These are phyloP conservation scores for Calameuta filiformis DNA, from an alignment of 2,888 invertebrate species.

Conservation along the genomic window DNA sequence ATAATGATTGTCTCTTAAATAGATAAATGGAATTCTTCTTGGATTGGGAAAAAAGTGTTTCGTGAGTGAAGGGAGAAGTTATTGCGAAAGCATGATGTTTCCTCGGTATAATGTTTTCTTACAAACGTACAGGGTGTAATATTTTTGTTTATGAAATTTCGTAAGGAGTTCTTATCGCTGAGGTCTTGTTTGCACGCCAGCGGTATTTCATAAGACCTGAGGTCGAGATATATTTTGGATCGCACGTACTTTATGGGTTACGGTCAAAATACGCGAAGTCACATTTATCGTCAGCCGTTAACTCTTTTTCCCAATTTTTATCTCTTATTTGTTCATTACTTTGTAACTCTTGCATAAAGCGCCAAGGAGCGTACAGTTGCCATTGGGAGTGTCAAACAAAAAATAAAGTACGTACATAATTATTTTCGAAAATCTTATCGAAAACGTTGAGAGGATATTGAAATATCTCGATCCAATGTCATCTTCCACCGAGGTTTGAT, in stretches of 20 bases:
- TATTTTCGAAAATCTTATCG: background rate
- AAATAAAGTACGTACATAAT: background rate
- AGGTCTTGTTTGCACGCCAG: background rate
- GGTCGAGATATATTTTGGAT: background rate
- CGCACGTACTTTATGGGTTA: background rate
- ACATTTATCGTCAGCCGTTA: background rate
- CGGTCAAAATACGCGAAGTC: background rate
- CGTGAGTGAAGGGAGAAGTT: background rate
- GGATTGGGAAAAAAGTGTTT: background rate
- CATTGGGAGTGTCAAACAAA: background rate
- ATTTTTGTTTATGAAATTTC: background rate
- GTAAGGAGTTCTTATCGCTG: background rate
- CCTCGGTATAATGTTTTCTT: background rate
- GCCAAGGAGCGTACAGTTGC: background rate
- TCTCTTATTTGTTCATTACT: background rate
- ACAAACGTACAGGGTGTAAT: background rate
- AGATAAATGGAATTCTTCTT: background rate
- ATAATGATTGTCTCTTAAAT: background rate
- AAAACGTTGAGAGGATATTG: background rate
- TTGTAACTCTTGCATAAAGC: background rate
- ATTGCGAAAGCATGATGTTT: background rate
- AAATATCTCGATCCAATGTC: background rate
- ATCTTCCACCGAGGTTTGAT: background rate
- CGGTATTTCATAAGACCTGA: background rate
- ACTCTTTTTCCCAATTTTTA: background rate